Conservation (phyloP, 2,797 vertebrate genomes). For the Mallotus villosus region DNA sequence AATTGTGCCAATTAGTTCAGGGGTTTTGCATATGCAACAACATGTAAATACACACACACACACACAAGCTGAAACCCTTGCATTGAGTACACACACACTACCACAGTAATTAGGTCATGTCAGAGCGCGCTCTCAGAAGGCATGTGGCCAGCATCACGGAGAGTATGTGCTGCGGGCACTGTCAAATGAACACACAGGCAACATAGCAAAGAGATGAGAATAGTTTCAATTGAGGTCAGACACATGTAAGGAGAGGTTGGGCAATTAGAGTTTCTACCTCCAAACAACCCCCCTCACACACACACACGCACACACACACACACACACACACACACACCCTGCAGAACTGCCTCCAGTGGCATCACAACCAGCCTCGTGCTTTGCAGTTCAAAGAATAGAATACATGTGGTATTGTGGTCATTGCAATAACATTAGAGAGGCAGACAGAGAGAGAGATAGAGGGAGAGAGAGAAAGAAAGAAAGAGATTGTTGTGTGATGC, state of each 20-base stretch:
- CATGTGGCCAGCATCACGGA: background rate
- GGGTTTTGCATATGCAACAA: background rate
- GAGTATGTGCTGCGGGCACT: no score
- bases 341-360: background rate
- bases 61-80: background rate
- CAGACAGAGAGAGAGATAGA: no score
- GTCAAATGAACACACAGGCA: slow-evolving; percentile 7
- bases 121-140: background rate
- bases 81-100: background rate
- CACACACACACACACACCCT: slow-evolving; percentile 13
- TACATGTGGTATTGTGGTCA: background rate
- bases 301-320: slow-evolving; percentile 13
- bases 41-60: background rate
- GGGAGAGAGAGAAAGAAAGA: background rate
- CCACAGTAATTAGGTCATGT: slow-evolving; percentile 18
- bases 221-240: background rate
- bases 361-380: background rate
- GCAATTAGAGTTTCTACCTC: slow-evolving; percentile 5
- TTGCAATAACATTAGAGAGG: background rate
- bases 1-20: no score
- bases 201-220: background rate
- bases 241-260: background rate
- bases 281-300: background rate
- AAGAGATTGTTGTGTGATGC: slow-evolving; percentile 25
- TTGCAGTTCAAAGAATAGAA: background rate